Conservation (phyloP, 2,888 invertebrate species). For the Pachydiplax longipennis region DNA sequence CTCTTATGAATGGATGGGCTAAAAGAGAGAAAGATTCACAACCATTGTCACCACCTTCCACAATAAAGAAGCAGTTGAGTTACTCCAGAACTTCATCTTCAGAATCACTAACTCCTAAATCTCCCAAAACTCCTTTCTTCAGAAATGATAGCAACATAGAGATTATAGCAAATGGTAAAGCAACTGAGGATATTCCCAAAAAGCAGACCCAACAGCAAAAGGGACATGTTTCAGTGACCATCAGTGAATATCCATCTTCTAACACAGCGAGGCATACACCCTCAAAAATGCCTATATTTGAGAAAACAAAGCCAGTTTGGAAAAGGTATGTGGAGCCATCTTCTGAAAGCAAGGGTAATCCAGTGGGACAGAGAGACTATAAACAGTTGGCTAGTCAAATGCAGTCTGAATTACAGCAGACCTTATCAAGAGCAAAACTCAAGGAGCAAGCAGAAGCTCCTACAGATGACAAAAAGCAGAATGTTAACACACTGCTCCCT, state of each 20-base stretch:
- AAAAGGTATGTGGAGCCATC: neutral
- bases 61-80: slow-evolving; percentile 60
- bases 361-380: neutral
- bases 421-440: slow-evolving; percentile 78
- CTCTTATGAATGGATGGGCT: slow-evolving; percentile 52
- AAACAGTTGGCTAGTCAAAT: slow-evolving; percentile 68
- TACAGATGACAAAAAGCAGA: slow-evolving; percentile 1
- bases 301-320: neutral
- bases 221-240: slow-evolving; percentile 73
- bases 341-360: neutral
- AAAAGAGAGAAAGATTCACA: slow-evolving; percentile 54
- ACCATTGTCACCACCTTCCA: slow-evolving; percentile 62
- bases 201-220: slow-evolving; percentile 58
- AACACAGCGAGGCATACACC: slow-evolving; percentile 46
- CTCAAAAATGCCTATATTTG: slow-evolving; percentile 48
- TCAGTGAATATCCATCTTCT: slow-evolving; percentile 66
- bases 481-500: neutral
- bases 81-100: neutral
- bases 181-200: neutral
- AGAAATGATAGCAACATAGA: slow-evolving; percentile 69
- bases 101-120: slow-evolving; percentile 63
- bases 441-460: slow-evolving; percentile 53
- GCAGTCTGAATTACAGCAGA: slow-evolving; percentile 77
- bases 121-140: slow-evolving; percentile 72
- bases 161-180: slow-evolving; percentile 63